Evolutionary conservation across 2,888 invertebrate species (phyloP).

Genomic region (Trachelus troglodyta): DNA sequence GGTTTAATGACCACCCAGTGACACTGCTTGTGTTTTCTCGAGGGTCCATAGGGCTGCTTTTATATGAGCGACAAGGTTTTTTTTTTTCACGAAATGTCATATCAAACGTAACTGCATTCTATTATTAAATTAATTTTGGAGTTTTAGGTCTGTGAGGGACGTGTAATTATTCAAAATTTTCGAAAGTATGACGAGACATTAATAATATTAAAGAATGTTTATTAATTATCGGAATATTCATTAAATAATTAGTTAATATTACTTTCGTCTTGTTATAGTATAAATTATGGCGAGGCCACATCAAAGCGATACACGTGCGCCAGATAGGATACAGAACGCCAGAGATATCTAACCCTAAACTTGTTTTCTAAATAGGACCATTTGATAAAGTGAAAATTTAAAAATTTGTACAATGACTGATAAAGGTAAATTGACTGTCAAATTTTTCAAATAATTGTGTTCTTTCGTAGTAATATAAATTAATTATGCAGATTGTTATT

Average conservation of each 20-base stretch:
- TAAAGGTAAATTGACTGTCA: constrained; percentile 19
- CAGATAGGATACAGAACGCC: not conserved
- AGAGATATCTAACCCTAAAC: constrained; percentile 5
- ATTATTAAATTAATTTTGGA: not conserved
- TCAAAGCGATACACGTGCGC: not conserved
- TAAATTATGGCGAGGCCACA: not conserved
- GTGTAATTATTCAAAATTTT: not conserved
- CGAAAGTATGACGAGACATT: not conserved
- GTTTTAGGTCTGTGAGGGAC: not conserved
- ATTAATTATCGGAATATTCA: not conserved
- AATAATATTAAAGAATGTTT: not conserved
- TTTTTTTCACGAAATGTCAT: not conserved
- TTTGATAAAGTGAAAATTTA: not conserved
- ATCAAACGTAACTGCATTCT: not conserved
- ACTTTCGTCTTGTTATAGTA: not conserved
- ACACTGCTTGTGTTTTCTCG: no score
- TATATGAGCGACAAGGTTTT: not conserved
- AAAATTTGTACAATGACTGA: constrained; percentile 28
- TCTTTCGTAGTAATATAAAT: not conserved
- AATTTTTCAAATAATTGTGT: not conserved
- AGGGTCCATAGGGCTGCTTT: not conserved
- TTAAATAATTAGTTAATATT: not conserved
- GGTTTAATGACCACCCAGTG: no score
- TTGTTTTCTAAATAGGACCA: not conserved
- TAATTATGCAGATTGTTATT: not conserved